Base-by-base conservation (phyloP, 2,797 vertebrate genomes). In the Parambassis ranga region DNA sequence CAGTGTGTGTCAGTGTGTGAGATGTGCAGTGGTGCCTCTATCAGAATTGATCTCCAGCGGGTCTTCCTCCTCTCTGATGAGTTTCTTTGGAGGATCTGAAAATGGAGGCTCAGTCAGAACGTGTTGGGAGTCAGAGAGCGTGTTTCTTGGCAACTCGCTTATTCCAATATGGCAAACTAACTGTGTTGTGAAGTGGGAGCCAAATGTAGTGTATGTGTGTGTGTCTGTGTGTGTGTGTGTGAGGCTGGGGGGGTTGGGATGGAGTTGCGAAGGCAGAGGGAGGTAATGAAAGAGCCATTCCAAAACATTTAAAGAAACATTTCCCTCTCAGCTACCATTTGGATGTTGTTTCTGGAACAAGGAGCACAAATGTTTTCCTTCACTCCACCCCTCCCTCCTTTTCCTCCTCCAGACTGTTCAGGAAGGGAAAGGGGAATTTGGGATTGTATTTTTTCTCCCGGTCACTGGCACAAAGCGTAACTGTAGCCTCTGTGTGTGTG, bases 301-400 rank as follows among this genome's bases (percentile, higher is more conserved):
- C 53, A 37, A 78, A 86, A 86, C 80, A 82, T 87, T 80, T 71
- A 77, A 79, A 82, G 75, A 62, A 68, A 77, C 65, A 52, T 80
- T 88, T 83, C 59, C 77, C 81, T 77, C 82, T 81, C 75, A 50
- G 83, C 77, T 75, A 69, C 75, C 60, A 74, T 81, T 84, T 83
- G 81, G 76, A 78, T 86, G 82, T 89, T 87, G 81, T 81, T 83
- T 74, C 75, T 85, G 81, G 82, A 88, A 76, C 30, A 19, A 61
- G 72, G 51, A 73, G 63, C 10, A 32, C 65, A 83, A 81, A 82
- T 81, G 77, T 87, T 83, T 71, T 30, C 55, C 50, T 31, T 75
- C 30, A 1, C 28, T 44, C 59, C 7, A 2, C 26, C 57, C 49
- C 63, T 46, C 60, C 61, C 68, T 61, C 43, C 20, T 51, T 32